phyloP scores from a whole-genome alignment of 2,113 vertebrate species.

The Hyla sarda region DNA sequence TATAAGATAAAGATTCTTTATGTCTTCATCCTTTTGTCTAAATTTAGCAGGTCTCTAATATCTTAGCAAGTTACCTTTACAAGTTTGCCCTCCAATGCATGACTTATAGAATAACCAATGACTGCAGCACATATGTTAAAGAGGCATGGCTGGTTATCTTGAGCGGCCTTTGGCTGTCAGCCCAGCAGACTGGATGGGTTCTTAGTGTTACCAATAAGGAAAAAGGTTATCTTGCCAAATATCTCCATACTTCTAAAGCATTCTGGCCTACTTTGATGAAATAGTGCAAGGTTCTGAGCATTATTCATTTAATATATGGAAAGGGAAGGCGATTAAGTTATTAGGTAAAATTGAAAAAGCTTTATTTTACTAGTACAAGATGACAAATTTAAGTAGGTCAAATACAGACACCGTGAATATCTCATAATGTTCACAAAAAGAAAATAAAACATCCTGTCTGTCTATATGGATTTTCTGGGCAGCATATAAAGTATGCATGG shows the following conservation, averaged over 20 bases:
- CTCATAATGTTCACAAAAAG: neutral
- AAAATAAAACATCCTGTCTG: neutral
- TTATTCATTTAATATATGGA: neutral
- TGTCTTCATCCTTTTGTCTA: neutral
- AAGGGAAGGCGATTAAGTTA: neutral
- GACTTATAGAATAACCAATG: neutral
- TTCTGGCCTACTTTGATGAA: neutral
- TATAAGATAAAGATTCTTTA: no score
- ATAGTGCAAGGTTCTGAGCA: neutral
- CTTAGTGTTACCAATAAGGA: neutral
- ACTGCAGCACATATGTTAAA: neutral
- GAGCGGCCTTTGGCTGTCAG: neutral
- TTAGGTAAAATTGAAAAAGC: constrained; percentile 12
- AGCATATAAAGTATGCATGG: neutral
- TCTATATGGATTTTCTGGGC: neutral
- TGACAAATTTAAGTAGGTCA: neutral
- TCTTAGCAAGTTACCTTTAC: neutral
- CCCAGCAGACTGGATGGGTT: neutral
- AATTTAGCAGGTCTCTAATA: neutral
- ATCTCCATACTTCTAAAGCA: neutral
- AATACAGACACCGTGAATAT: neutral
- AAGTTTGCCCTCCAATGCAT: neutral
- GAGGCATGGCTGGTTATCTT: constrained; percentile 1
- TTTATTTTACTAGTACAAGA: neutral
- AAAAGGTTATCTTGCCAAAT: neutral